phyloP scores from a whole-genome alignment of 1,140 invertebrate genomes.

The Pantala flavescens region DNA sequence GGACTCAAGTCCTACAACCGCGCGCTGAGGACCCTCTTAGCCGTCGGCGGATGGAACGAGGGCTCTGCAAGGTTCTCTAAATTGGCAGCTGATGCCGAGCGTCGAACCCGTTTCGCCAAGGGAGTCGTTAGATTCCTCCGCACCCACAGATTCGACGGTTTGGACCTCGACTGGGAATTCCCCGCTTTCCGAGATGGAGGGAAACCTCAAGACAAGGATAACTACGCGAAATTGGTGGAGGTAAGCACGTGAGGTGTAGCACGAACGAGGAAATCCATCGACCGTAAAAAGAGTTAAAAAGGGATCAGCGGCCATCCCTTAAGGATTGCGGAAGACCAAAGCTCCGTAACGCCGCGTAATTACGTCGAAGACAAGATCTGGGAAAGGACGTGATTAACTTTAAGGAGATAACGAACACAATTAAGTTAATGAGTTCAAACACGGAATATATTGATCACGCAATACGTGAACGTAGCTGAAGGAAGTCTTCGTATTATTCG shows the following conservation, averaged over 20 bases:
- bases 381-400: too few species aligned
- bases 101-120: conserved; percentile 70
- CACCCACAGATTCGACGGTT: conserved; percentile 87
- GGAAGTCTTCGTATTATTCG: too few species aligned
- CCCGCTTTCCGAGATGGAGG: conserved; percentile 84
- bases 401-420: too few species aligned
- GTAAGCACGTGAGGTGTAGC: conserved; percentile 34
- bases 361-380: too few species aligned
- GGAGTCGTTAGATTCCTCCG: conserved; percentile 80
- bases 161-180: conserved; percentile 96
- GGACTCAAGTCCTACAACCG: conserved; percentile 90
- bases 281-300: too few species aligned
- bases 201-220: conserved; percentile 76
- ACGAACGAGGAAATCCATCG: too few species aligned
- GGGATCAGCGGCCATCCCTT: too few species aligned
- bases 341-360: too few species aligned
- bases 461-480: too few species aligned
- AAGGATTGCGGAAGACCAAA: too few species aligned
- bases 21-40: conserved; percentile 79
- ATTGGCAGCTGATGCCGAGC: conserved; percentile 64
- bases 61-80: conserved; percentile 80
- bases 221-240: conserved; percentile 80
- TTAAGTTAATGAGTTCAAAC: too few species aligned
- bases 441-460: too few species aligned
- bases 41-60: conserved; percentile 95